Evolutionary conservation across 1,140 invertebrate species (phyloP), one percentile per base, ranked within the genome.

Genomic region (Hyles euphorbiae): DNA sequence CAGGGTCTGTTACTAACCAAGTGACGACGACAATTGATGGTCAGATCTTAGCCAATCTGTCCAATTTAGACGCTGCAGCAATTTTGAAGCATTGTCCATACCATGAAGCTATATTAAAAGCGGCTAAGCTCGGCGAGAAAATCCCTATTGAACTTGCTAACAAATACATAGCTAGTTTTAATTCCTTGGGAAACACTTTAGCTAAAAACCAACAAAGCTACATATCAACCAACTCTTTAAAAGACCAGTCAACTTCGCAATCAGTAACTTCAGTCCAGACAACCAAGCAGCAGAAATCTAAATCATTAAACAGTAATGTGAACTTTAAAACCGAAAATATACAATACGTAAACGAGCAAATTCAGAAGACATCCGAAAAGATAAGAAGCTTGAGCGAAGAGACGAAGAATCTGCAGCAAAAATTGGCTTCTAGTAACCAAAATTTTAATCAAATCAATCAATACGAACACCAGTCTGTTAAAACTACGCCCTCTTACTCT

Each of bases 401-500:
- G 78, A 81, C 82, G 61, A 89, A 72, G 63, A 75, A 50, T 58
- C 74, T 78, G 60, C 88, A 74, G 54, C 89, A 84, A 63, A 90
- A 84, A 75, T 89, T 81, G 54, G 72, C 72, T 2, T 67, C 74
- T 0, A 69, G 67, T 0, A 81, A 61, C 60, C 78, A 85, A 57
- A 77, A 77, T 12, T 61, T 86, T 3, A 76, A 73, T 10, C 60
- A 73, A 45, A 58, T 46, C 11, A 33, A 48, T 4, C 8, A 48
- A 32, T 32, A 7, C 59, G 5, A 74, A 68, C 50, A 40, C 36
- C 36, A 40, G 36, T 40, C 92, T 8, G 72, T 92, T 22, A 91
- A 92, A 73, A 92, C 91, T 1, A 90, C 92, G 2, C 88, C 92
- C 3, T 91, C 91, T 22, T 96, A 95, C 66, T 93, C 92, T 0